Base-by-base conservation (phyloP, 2,888 invertebrate species). In the Dorcus parallelipipedus region DNA sequence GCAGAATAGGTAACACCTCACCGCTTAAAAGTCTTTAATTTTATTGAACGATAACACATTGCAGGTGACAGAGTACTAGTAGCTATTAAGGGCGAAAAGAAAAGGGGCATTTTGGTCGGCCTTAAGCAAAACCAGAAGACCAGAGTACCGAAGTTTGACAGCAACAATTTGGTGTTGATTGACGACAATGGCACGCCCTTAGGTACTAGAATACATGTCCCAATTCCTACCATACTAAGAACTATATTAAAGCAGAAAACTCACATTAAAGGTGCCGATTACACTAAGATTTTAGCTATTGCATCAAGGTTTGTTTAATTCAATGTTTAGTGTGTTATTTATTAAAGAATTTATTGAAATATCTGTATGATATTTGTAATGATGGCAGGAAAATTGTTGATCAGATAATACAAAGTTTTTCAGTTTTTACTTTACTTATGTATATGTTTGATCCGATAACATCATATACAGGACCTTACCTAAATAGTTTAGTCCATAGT, bases 61-160 rank as follows among this genome's bases (percentile, higher is more conserved):
- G 3, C 52, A 78, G 94, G 95, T 14, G 97, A 97, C 75, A 89
- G 86, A 81, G 91, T 98, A 5, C 75, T 97, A 69, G 89, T 97
- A 9, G 95, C 97, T 3, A 93, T 98, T 61, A 93, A 92, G 78
- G 97, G 97, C 3, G 90, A 97, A 76, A 97, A 94, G 85, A 95
- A 94, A 74, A 93, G 93, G 74, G 97, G 90, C 4, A 91, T 95
- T 62, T 81, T 95, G 26, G 94, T 95, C 2, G 97, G 97, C 0
- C 80, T 93, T 50, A 93, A 91, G 73, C 91, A 92, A 72, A 87
- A 85, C 53, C 96, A 96, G 75, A 83, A 84, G 56, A 78, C 87
- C 0, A 89, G 90, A 76, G 83, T 94, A 40, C 97, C 97, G 0
- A 90, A 90, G 74, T 95, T 93, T 76, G 97, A 98, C 76, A 92